Conservation (phyloP, 64 coral and sea anemone species). For the Actinia tenebrosa region DNA sequence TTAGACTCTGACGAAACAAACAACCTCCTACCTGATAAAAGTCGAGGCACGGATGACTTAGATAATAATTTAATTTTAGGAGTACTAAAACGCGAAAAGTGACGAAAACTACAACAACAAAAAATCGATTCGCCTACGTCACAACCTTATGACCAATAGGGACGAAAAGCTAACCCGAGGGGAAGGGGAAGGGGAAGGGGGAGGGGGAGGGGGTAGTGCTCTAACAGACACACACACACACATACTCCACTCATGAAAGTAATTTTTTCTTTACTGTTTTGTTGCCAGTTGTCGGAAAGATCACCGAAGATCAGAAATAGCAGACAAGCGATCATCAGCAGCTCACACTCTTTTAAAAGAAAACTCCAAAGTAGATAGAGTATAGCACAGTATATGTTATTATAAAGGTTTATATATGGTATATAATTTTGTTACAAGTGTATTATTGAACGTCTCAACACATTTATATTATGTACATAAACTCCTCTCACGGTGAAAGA, state of each 20-base stretch:
- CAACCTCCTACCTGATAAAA: too few species aligned
- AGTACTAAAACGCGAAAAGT: too few species aligned
- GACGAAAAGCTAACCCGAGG: too few species aligned
- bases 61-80: not conserved
- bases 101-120: too few species aligned
- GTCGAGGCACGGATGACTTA: too few species aligned
- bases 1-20: too few species aligned
- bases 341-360: slow-evolving; percentile 18
- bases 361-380: slow-evolving; percentile 16
- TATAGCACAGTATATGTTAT: slow-evolving; percentile 18
- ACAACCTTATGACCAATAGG: too few species aligned
- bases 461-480: not conserved
- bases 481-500: not conserved
- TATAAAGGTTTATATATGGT: slow-evolving; percentile 11
- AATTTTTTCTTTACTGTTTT: not conserved
- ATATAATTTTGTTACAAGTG: slow-evolving; percentile 5
- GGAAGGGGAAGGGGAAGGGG: too few species aligned
- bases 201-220: too few species aligned
- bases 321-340: slow-evolving; percentile 15
- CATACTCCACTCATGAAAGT: not conserved
- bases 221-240: too few species aligned
- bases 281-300: not conserved
- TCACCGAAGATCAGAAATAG: slow-evolving; percentile 3
- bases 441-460: not conserved
- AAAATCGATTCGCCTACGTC: too few species aligned